Base-by-base conservation (phyloP, 2,113 vertebrate species). In the Pterocles orientalis region DNA sequence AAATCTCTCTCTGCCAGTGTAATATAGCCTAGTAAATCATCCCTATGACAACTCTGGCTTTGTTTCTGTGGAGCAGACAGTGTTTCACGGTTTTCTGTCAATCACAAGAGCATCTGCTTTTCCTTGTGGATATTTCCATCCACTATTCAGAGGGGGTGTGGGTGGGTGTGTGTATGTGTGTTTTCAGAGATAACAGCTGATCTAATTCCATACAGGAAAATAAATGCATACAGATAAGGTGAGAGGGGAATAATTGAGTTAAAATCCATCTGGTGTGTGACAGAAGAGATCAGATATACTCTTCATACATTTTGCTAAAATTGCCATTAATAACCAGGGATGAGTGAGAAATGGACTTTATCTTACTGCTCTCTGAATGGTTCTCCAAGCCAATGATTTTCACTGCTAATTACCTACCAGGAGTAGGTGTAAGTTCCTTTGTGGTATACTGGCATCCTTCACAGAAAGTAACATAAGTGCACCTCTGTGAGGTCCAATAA, bases 161-260 rank as follows among this genome's bases (percentile, higher is more conserved):
- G 39, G 39, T 11, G 39, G 10, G 39, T 39, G 39, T 39, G 39
- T 10, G 39, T 39, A 12, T 39, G 39, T 58, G 82, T 65, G 47
- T 86, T 66, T 70, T 84, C 57, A 86, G 90, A 94, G 94, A 97
- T 96, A 97, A 93, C 18, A 1, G 81, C 90, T 92, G 94, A 94
- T 96, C 92, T 95, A 81, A 94, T 94, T 96, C 45, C 73, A 65
- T 86, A 66, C 41, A 81, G 51, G 64, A 93, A 94, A 96, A 95
- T 71, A 90, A 78, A 83, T 66, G 60, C 31, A 73, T 92, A 91
- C 82, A 95, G 94, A 93, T 96, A 96, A 96, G 92, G 82, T 84
- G 84, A 96, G 89, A 96, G 79, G 65, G 86, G 68, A 92, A 73
- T 91, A 95, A 95, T 75, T 88, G 86, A 95, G 90, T 93, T 91